Evolutionary conservation across 2,113 vertebrate species (phyloP).

Genomic region (Loxodonta africana): DNA sequence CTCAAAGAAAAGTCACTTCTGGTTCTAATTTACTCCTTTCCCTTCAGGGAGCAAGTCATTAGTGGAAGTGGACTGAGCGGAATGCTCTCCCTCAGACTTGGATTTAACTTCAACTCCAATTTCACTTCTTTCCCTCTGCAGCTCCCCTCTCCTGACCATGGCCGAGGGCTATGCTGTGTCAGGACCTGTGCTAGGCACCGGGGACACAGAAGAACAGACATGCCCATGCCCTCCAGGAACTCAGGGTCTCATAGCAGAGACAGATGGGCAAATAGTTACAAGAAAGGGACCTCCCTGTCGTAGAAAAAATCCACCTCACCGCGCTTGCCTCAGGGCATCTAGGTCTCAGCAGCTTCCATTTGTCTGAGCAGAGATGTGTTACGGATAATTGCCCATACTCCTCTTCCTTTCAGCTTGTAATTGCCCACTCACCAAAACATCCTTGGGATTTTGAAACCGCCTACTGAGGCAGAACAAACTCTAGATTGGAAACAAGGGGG

Average conservation of each 20-base stretch:
- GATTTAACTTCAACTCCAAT: conserved; percentile 2
- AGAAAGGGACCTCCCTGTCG: neutral
- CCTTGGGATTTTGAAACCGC: neutral
- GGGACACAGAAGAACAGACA: neutral
- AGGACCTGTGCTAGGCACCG: neutral
- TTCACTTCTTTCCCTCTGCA: neutral
- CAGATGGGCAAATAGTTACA: neutral
- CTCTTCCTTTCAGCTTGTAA: neutral
- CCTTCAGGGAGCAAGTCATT: neutral
- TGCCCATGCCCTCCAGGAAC: neutral
- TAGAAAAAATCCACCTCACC: neutral
- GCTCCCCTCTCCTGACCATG: fast-evolving
- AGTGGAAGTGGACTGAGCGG: neutral
- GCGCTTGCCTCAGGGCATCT: neutral
- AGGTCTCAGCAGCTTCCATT: neutral
- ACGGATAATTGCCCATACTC: neutral
- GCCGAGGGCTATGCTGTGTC: fast-evolving
- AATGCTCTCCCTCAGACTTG: neutral
- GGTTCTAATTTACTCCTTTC: conserved; percentile 39
- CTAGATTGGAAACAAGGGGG: neutral
- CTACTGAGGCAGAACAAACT: neutral
- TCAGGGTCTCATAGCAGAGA: neutral
- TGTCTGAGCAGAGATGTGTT: neutral
- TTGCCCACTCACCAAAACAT: neutral
- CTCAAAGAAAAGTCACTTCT: conserved; percentile 39